Conservation (phyloP, 2,113 vertebrate genomes). For the Carlito syrichta region DNA sequence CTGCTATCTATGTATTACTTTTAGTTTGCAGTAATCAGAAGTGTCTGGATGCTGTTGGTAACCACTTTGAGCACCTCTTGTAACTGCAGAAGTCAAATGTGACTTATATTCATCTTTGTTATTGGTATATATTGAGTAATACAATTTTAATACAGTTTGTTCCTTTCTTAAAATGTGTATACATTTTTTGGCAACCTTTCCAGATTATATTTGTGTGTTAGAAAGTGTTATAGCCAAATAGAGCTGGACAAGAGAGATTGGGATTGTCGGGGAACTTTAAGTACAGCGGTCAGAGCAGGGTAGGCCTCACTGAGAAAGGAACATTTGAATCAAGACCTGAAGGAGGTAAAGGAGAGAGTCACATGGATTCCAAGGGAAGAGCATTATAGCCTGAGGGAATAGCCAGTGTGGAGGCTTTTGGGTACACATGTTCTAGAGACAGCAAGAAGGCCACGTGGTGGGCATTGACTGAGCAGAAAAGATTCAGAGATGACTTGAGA, state of each 20-base stretch:
- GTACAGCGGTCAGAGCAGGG: background rate
- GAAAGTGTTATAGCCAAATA: background rate
- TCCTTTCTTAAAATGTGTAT: too few relatives aligned
- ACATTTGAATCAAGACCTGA: background rate
- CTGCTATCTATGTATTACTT: too few relatives aligned
- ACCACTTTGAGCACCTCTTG: too few relatives aligned
- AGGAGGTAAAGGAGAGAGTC: background rate
- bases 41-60: too few relatives aligned
- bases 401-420: background rate
- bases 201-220: background rate
- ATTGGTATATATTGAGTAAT: too few relatives aligned
- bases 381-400: background rate
- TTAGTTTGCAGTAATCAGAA: too few relatives aligned
- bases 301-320: background rate
- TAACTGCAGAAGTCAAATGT: too few relatives aligned
- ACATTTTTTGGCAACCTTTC: too few relatives aligned
- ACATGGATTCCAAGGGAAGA: background rate
- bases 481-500: background rate
- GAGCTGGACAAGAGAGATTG: background rate
- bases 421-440: background rate
- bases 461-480: background rate
- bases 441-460: background rate
- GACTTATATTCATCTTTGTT: too few relatives aligned
- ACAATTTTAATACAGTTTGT: too few relatives aligned
- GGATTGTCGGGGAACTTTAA: too few relatives aligned